Conservation (phyloP, 2,797 vertebrate species). For the Schizopygopsis malacanthus region DNA sequence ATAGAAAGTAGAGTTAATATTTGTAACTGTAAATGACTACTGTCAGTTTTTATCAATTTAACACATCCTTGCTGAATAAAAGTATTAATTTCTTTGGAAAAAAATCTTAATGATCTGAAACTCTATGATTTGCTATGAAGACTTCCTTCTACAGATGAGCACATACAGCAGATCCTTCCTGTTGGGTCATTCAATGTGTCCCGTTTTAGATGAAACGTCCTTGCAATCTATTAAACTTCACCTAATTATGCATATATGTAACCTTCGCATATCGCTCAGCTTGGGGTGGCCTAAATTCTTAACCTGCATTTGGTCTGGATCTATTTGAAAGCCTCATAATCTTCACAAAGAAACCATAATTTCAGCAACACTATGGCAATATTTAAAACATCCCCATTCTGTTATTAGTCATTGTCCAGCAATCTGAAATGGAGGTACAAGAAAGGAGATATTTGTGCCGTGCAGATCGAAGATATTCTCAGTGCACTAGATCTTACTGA, state of each 20-base stretch:
- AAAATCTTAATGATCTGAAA: not conserved
- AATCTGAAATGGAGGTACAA: conserved; percentile 26
- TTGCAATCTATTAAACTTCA: conserved; percentile 31
- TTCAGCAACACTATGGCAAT: not conserved
- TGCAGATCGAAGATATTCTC: conserved; percentile 5
- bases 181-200: not conserved
- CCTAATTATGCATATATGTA: conserved; percentile 11
- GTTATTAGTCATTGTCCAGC: not conserved
- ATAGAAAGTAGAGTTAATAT: not conserved
- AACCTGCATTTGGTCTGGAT: conserved; percentile 26
- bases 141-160: not conserved
- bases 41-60: not conserved
- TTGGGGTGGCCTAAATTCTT: conserved; percentile 29
- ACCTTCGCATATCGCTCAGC: conserved; percentile 5
- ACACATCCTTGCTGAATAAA: not conserved
- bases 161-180: not conserved
- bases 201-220: conserved; percentile 6
- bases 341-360: not conserved
- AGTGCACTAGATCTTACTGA: not conserved
- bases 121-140: conserved; percentile 1
- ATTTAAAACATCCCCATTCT: not conserved
- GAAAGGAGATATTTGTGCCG: not conserved
- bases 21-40: not conserved
- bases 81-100: not conserved
- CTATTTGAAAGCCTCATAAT: conserved; percentile 13